Evolutionary conservation across 2,113 vertebrate genomes (phyloP).

Genomic region (Clarias batrachus): DNA sequence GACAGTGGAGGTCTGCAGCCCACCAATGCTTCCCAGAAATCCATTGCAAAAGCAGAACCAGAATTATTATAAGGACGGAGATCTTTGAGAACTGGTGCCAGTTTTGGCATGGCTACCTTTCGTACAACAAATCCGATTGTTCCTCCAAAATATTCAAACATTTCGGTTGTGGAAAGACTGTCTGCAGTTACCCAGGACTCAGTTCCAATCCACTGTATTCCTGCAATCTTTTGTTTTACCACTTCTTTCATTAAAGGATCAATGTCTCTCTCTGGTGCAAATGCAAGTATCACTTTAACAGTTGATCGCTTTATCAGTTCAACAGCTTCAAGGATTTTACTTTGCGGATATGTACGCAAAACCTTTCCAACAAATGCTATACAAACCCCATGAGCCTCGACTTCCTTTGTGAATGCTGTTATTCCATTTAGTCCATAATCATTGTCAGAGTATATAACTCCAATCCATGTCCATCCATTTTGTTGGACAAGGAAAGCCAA

Average conservation of each 20-base stretch:
- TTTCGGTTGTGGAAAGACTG: slow-evolving; percentile 65
- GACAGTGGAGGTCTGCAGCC: slow-evolving; percentile 58
- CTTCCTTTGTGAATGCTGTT: slow-evolving; percentile 67
- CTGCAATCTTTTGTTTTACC: slow-evolving; percentile 72
- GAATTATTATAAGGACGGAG: slow-evolving; percentile 62
- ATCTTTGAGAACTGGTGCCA: slow-evolving; percentile 62
- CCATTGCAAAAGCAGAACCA: slow-evolving; percentile 60
- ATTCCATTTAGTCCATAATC: slow-evolving; percentile 72
- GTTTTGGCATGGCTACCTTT: slow-evolving; percentile 71
- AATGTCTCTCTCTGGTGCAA: slow-evolving; percentile 72
- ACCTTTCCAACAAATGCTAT: slow-evolving; percentile 72
- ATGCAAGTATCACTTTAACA: slow-evolving; percentile 72
- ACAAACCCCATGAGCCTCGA: slow-evolving; percentile 69
- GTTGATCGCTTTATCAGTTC: slow-evolving; percentile 68
- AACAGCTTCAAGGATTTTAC: slow-evolving; percentile 61
- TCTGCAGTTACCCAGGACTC: slow-evolving; percentile 72
- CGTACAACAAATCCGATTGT: slow-evolving; percentile 69
- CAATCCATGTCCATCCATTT: slow-evolving; percentile 77
- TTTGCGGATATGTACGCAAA: slow-evolving; percentile 67
- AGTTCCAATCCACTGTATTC: slow-evolving; percentile 77
- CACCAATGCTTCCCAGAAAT: slow-evolving; percentile 69
- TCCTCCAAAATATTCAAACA: slow-evolving; percentile 68
- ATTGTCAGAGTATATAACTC: slow-evolving; percentile 71
- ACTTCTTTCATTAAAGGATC: slow-evolving; percentile 72
- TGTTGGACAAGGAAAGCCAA: slow-evolving; percentile 69